Evolutionary conservation across 2,113 vertebrate species (phyloP).

Genomic region (Poicephalus meyeri): DNA sequence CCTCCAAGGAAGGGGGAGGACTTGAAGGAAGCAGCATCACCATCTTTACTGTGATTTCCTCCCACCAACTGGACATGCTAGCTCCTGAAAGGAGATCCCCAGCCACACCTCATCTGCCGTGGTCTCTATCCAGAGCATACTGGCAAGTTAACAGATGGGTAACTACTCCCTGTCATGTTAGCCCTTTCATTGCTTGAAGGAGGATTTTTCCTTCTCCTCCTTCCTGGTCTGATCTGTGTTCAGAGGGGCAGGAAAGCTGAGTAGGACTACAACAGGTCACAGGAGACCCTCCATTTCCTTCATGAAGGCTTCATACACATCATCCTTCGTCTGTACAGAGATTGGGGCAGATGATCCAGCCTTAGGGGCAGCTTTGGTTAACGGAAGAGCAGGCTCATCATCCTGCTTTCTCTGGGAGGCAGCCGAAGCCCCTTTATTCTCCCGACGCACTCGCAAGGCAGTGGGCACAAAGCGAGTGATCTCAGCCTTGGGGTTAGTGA

Average conservation of each 20-base stretch:
- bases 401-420: conserved; percentile 77
- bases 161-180: neutral
- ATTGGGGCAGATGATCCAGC: conserved; percentile 74
- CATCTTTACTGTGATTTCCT: neutral
- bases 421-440: conserved; percentile 79
- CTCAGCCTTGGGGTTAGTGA: conserved; percentile 96
- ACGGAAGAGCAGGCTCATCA: conserved; percentile 73
- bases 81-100: neutral
- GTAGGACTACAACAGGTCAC: conserved; percentile 43
- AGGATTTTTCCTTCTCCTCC: neutral
- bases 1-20: neutral
- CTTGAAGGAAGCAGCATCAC: neutral
- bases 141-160: conserved; percentile 23
- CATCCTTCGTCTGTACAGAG: conserved; percentile 96
- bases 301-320: conserved; percentile 99
- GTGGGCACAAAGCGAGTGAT: conserved; percentile 97
- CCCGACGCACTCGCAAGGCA: conserved; percentile 90
- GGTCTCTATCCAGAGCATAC: neutral
- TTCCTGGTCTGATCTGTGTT: neutral
- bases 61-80: neutral
- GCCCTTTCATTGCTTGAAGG: neutral
- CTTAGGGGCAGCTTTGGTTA: conserved; percentile 78
- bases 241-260: conserved; percentile 22
- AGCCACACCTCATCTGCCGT: neutral
- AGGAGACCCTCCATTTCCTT: conserved; percentile 98